Evolutionary conservation across 2,113 vertebrate genomes (phyloP).

Genomic region (Sylvilagus bachmani): DNA sequence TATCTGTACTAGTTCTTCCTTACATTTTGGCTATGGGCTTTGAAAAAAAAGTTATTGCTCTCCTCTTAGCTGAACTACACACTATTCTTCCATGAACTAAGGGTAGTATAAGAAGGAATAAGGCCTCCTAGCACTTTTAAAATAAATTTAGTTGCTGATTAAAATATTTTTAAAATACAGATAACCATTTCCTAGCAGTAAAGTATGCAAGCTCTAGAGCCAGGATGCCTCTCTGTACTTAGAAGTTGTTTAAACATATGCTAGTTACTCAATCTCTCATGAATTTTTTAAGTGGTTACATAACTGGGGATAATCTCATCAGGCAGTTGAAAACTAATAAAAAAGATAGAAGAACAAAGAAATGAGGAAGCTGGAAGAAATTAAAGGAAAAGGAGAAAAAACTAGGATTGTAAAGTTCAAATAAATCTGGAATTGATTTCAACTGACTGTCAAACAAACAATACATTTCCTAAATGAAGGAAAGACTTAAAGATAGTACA

Average conservation of each 20-base stretch:
- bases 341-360: not conserved
- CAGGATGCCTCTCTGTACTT: not conserved
- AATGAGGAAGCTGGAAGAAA: not conserved
- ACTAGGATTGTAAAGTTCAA: not conserved
- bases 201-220: too few relatives aligned
- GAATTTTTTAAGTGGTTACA: not conserved
- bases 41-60: not conserved
- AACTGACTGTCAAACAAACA: not conserved
- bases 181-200: not conserved
- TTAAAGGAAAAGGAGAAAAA: not conserved
- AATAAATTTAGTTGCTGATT: not conserved
- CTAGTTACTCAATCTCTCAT: not conserved
- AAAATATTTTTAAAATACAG: not conserved
- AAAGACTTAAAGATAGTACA: not conserved
- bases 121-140: not conserved
- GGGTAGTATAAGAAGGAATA: not conserved
- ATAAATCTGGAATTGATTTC: not conserved
- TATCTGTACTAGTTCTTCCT: not conserved
- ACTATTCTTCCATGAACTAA: not conserved
- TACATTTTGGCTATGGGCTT: not conserved
- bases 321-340: not conserved
- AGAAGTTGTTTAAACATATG: not conserved
- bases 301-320: not conserved
- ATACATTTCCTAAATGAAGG: constrained; percentile 1
- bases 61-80: not conserved